A percentile compares a stretch with the other conserved stretches of the same genome.
Evolutionary conservation across 2,113 vertebrate genomes (phyloP).

Genomic region (Ibidorhyncha struthersii): DNA sequence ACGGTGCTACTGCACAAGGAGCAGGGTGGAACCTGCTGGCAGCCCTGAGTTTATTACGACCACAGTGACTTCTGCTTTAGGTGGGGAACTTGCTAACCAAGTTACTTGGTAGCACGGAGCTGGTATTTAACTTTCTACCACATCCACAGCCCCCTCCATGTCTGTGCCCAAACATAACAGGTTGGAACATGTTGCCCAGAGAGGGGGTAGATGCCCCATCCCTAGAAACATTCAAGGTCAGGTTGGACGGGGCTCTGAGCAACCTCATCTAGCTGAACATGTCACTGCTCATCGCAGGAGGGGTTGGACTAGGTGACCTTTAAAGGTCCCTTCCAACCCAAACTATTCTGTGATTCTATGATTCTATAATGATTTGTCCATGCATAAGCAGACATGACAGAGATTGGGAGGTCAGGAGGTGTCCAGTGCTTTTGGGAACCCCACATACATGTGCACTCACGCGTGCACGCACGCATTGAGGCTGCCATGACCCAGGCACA

Average conservation of each 20-base stretch:
- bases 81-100: neutral
- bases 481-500: neutral
- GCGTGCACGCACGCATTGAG: accelerated
- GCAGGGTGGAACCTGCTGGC: neutral
- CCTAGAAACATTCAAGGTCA: neutral
- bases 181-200: neutral
- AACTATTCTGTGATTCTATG: neutral
- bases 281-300: neutral
- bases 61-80: neutral
- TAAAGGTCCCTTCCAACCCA: neutral
- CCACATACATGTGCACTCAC: neutral
- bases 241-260: neutral
- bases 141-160: neutral
- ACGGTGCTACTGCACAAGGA: neutral
- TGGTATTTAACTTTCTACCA: neutral
- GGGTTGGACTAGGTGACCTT: neutral
- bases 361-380: neutral
- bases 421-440: neutral
- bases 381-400: accelerated
- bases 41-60: neutral
- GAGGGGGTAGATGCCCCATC: neutral
- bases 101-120: neutral
- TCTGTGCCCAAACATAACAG: accelerated
- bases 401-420: neutral
- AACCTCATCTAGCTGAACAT: neutral